A percentile compares a stretch with the other conserved stretches of the same genome.
phyloP scores from a whole-genome alignment of 2,888 invertebrate genomes.

The Metacarcinus magister region DNA sequence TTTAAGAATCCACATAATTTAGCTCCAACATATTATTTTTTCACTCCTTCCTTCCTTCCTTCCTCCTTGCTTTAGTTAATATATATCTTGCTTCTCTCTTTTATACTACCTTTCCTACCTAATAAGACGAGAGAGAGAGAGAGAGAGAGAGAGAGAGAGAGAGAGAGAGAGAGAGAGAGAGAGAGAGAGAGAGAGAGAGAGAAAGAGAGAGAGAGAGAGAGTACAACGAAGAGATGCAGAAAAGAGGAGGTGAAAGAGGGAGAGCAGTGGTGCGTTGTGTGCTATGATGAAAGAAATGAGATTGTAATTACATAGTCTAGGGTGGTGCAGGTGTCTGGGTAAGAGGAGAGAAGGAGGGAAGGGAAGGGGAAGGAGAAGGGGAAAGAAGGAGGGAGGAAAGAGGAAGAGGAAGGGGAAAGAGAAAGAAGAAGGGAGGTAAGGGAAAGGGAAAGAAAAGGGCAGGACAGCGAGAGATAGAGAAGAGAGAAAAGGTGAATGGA shows the following conservation, averaged over 20 bases:
- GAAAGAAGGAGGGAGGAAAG: neutral
- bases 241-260: neutral
- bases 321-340: neutral
- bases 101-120: no score
- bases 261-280: neutral
- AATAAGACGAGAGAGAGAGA: neutral
- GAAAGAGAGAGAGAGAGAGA: neutral
- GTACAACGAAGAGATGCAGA: neutral
- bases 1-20: neutral
- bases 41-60: neutral
- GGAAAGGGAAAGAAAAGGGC: neutral
- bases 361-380: neutral
- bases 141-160: neutral
- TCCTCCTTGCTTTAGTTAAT: neutral
- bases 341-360: neutral
- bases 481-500: neutral
- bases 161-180: neutral
- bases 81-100: neutral
- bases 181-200: constrained; percentile 14
- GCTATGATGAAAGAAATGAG: neutral
- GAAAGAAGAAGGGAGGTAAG: neutral
- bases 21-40: neutral
- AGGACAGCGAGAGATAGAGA: neutral
- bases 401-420: neutral
- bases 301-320: neutral